Percentiles rank a stretch among this genome's conserved stretches.
These are phyloP conservation scores for Trachops cirrhosus DNA, from an alignment of 2,797 vertebrate species.

Conservation along the genomic window DNA sequence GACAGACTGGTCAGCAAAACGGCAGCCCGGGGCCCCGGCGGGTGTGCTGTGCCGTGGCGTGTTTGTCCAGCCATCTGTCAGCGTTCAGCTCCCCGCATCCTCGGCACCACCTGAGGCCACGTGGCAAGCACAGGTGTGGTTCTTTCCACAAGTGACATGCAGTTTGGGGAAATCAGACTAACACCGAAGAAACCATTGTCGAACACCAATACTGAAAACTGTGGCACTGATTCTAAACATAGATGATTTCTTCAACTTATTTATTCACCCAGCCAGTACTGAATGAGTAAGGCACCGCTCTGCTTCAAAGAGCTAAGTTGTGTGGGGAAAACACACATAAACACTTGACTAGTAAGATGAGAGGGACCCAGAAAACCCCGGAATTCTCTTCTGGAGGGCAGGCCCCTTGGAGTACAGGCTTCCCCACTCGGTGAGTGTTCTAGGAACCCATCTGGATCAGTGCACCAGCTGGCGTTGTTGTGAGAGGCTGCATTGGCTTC, in stretches of 20 bases:
- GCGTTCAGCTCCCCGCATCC: not conserved
- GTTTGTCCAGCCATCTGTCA: not conserved
- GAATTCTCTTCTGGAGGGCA: not conserved
- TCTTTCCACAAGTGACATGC: not conserved
- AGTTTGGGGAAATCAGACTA: not conserved
- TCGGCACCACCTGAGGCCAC: accelerated
- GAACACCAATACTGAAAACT: not conserved
- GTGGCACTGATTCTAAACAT: not conserved
- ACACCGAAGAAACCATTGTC: not conserved
- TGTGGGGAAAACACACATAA: not conserved
- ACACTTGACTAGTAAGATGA: not conserved
- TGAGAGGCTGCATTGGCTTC: not conserved
- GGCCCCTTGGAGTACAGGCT: not conserved
- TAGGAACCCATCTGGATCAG: not conserved
- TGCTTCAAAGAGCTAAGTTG: not conserved
- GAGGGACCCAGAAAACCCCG: not conserved
- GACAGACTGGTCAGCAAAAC: not conserved
- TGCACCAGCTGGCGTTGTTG: not conserved
- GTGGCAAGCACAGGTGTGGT: accelerated
- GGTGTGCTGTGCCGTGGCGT: not conserved
- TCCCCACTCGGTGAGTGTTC: not conserved
- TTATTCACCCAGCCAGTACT: not conserved
- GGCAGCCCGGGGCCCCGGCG: accelerated
- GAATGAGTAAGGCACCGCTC: not conserved
- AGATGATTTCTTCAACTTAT: not conserved